Evolutionary conservation across 2,113 vertebrate species (phyloP).

Genomic region (Progne subis): DNA sequence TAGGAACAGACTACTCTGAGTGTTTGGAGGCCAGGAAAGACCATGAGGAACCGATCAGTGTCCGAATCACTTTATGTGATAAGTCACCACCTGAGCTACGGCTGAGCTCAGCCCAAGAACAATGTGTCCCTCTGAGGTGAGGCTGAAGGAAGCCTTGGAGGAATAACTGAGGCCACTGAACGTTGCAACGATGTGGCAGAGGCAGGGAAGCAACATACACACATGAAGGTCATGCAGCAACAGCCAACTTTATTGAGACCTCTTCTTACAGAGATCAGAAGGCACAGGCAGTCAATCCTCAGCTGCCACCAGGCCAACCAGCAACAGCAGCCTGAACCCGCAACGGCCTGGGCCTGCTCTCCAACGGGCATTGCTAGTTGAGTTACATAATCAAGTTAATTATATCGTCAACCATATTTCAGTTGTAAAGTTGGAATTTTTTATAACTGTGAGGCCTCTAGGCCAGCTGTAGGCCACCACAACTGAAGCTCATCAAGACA

Average conservation of each 20-base stretch:
- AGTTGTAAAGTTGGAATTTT: neutral
- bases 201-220: neutral
- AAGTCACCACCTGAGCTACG: neutral
- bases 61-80: neutral
- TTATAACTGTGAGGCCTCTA: neutral
- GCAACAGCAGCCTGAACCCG: neutral
- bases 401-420: neutral
- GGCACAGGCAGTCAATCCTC: neutral
- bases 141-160: neutral
- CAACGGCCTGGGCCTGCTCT: neutral
- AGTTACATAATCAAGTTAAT: neutral
- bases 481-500: neutral
- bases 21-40: neutral
- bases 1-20: neutral
- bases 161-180: neutral
- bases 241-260: neutral
- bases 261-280: neutral
- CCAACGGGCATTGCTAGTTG: neutral
- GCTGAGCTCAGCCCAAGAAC: neutral
- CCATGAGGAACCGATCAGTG: rapidly evolving
- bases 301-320: neutral
- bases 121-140: neutral
- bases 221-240: neutral
- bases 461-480: neutral
- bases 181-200: neutral